These are phyloP conservation scores for Nothocercus julius DNA, from an alignment of 2,113 vertebrate genomes.

Conservation along the genomic window DNA sequence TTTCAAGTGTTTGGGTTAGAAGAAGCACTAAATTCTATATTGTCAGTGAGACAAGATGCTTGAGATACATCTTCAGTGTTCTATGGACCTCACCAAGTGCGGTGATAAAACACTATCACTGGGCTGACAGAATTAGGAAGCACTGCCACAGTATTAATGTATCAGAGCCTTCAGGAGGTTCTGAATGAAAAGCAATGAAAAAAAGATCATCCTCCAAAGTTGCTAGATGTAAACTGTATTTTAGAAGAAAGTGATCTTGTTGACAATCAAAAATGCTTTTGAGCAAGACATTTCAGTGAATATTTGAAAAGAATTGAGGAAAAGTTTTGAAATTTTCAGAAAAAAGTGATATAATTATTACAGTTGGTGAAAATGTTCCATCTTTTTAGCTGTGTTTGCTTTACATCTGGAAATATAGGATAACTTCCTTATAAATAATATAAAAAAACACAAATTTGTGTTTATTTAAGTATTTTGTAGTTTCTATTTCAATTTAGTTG, in stretches of 20 bases:
- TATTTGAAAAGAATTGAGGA: neutral
- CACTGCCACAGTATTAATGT: neutral
- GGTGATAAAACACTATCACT: neutral
- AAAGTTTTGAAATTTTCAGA: neutral
- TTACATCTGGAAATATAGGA: neutral
- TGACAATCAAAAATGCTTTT: neutral
- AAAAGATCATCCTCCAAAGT: neutral
- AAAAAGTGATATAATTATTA: neutral
- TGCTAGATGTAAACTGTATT: neutral
- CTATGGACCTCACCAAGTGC: neutral
- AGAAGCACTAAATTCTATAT: neutral
- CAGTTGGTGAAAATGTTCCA: neutral
- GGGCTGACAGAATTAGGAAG: neutral
- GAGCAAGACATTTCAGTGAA: neutral
- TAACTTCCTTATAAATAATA: neutral
- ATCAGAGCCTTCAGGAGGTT: neutral
- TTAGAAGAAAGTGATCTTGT: neutral
- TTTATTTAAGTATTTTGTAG: neutral
- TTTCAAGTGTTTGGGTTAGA: slow-evolving; percentile 21
- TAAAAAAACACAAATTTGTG: neutral
- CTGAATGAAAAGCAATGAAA: neutral
- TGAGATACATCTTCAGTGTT: neutral
- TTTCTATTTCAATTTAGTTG: neutral
- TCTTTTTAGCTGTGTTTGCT: neutral
- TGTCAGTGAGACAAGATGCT: neutral